Evolutionary conservation across 2,113 vertebrate species (phyloP), one percentile per base, ranked within the genome.

Genomic region (Leptodactylus fuscus): DNA sequence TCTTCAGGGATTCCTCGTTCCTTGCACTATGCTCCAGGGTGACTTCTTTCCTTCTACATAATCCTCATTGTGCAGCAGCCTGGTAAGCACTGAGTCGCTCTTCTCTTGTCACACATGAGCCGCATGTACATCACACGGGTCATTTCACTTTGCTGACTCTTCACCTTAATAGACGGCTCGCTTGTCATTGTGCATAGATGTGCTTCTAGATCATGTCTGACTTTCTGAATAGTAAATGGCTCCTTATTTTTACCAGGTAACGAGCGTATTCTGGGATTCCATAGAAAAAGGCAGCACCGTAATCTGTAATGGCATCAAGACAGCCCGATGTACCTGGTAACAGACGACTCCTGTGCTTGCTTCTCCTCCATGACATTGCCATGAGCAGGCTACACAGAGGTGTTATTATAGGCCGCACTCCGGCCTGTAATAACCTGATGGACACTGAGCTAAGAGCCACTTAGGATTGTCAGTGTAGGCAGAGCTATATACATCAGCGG

Each of bases 261-360:
- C 90, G 11, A 85, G 88, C 87, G 83, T 82, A 87, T 88, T 89
- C 87, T 82, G 44, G 88, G 88, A 88, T 88, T 90, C 85, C 90
- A 65, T 87, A 69, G 88, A 81, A 87, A n/a, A 60, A 83, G 18
- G 11, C 86, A 88, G n/a, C 87, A 83, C 27, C 85, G 88, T 88
- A 91, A 82, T 78, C 74, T 81, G 62, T 89, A 87, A 94, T 95
- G 94, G 92, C 90, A 87, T 92, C 94, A 7, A 90, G 91, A 89
- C 88, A 90, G 84, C 82, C 90, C 74, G 90, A 92, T 89, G 82
- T 93, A 81, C 94, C 94, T 90, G 94, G 94, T 95, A 95, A 95
- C 48, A 58, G 1, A 53, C 4, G n/a, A n/a, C 32, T 78, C 58
- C 48, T 76, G 8, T 16, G 70, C 32, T 20, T 53, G 44, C 15